Evolutionary conservation across 2,113 vertebrate species (phyloP), one percentile per base, ranked within the genome.

Genomic region (Odocoileus virginianus): DNA sequence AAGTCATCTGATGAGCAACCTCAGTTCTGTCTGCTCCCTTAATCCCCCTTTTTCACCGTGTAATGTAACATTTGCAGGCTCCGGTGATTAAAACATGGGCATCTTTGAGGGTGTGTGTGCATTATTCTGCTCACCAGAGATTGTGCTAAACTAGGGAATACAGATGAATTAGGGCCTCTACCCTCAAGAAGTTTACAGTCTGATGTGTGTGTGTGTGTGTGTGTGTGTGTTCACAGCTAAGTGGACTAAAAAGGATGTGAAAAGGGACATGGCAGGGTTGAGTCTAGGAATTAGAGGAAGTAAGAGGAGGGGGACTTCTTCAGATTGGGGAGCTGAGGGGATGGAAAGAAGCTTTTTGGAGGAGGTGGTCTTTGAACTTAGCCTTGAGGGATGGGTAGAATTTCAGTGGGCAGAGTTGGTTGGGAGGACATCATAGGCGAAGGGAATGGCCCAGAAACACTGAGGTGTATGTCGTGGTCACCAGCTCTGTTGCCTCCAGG

Each of bases 401-500:
- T 30, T 82, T 50, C 50, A 43, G 5, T 92, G 50, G 21, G 47
- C n/a, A 2, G 43, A 61, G n/a, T 45, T 57, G 40, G 27, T 15
- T 47, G 36, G 27, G 33, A 61, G 92, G 57, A 28, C 50, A n/a
- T 50, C 28, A 17, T 57, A 6, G 54, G 57, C 47, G 7, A 25
- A 78, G 6, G 87, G 60, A 25, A 36, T 13, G 13, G 30, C 45
- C 27, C 5, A 6, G 52, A 79, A 60, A 7, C 47, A 25, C 17
- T 33, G 17, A 14, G 1, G 33, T 21, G 36, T 2, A 1, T 12
- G 64, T 60, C 15, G 0, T 8, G 50, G 36, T 21, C 52, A 36
- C 67, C 57, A 33, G 43, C 79, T 45, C 47, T 33, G 55, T n/a
- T 10, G 19, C 61, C 33, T 11, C 23, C 3, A 2, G 23, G 88